A percentile compares a stretch with the other conserved stretches of the same genome.
Evolutionary conservation across 2,888 invertebrate genomes (phyloP).

Genomic region (Apamea sordens): DNA sequence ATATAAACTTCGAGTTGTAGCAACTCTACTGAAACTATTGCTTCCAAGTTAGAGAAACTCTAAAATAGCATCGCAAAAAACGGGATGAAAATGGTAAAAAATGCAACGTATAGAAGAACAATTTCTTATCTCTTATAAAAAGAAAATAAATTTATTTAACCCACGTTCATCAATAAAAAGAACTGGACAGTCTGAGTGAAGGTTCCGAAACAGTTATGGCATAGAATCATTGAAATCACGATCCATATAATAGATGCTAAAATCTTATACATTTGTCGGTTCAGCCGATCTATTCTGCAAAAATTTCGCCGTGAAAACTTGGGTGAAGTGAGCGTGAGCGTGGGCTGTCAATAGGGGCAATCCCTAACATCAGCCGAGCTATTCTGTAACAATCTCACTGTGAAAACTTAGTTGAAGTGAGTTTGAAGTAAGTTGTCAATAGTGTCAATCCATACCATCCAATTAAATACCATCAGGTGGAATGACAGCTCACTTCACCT

Average conservation of each 20-base stretch:
- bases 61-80: background rate
- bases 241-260: background rate
- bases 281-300: background rate
- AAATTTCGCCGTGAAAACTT: too few species aligned
- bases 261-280: background rate
- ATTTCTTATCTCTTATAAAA: background rate
- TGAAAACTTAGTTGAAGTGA: too few species aligned
- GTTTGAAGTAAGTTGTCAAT: too few species aligned
- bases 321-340: too few species aligned
- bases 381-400: too few species aligned
- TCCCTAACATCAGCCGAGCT: too few species aligned
- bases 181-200: background rate
- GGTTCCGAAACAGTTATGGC: background rate
- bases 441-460: too few species aligned
- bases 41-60: background rate
- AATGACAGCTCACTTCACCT: too few species aligned
- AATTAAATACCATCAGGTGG: too few species aligned
- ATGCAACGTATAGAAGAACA: background rate
- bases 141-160: background rate
- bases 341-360: too few species aligned
- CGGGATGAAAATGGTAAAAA: background rate
- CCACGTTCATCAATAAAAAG: background rate
- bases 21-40: background rate
- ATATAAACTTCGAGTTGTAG: background rate
- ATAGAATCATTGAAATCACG: background rate